Conservation (phyloP, 2,888 invertebrate genomes). For the Aphrophora alni region DNA sequence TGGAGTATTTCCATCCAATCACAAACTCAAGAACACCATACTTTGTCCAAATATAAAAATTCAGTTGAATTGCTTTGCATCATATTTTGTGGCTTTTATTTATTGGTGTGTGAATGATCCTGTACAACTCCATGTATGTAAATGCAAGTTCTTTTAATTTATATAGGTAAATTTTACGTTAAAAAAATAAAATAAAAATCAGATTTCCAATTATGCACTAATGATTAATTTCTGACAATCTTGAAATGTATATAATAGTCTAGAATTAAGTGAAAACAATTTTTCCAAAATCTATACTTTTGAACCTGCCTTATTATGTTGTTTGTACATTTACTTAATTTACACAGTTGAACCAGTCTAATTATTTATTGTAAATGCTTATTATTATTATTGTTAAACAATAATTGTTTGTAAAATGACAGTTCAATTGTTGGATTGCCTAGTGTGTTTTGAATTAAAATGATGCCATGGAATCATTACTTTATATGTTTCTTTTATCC, state of each 20-base stretch:
- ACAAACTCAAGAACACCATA: no score
- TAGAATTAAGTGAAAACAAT: neutral
- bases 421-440: neutral
- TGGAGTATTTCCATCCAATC: no score
- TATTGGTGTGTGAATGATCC: no score
- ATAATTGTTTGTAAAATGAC: neutral
- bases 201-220: neutral
- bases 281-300: no score
- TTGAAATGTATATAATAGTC: neutral
- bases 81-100: no score
- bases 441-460: neutral
- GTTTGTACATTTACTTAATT: neutral
- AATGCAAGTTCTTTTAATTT: no score
- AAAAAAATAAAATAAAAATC: neutral
- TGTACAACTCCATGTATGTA: no score
- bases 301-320: neutral
- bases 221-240: neutral
- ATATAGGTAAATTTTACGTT: no score
- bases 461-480: neutral
- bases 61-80: no score
- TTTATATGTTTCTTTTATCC: neutral
- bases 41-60: no score
- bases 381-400: neutral
- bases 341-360: neutral
- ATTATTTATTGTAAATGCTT: neutral